Evolutionary conservation across 2,888 invertebrate species (phyloP), one percentile per base, ranked within the genome.

Genomic region (Drosophila prolongata): DNA sequence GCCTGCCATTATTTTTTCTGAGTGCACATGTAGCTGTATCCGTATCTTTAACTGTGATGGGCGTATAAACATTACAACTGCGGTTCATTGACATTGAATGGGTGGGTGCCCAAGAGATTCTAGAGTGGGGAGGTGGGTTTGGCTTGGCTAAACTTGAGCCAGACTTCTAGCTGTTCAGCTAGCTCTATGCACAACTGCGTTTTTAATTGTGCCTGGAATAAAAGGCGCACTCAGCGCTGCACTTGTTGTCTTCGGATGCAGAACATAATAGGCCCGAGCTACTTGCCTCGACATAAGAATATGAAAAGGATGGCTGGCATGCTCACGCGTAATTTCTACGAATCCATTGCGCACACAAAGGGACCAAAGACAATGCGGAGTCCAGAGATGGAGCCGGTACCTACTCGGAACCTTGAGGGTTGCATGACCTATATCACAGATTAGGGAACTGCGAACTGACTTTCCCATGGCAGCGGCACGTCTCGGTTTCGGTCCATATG

Each of bases 361-460:
- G 77, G 68, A 74, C 77, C 65, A 40, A 53, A 84, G 76, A 77
- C 82, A 77, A 79, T 69, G 74, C 54, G n/a, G 44, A 44, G 72
- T 42, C 55, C 60, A 27, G 59, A 34, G 44, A 14, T 44, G 58
- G 75, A 62, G 65, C 35, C 19, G 49, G 55, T 57, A 54, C 57
- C 74, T 75, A 71, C 79, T 68, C 64, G 72, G 79, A 84, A 84
- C 87, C 84, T 85, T 84, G 84, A 87, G 89, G 87, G 84, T 87
- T 87, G 85, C 86, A 83, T 87, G 86, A 87, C 89, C 86, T 83
- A 87, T 83, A 87, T 87, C 89, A 85, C 70, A 87, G 87, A 76
- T 85, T 78, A 76, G 55, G 61, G 55, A 62, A 50, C 46, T 50
- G 40, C 42, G 49, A 65, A 70, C 75, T 75, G 69, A 82, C 81